phyloP scores from a whole-genome alignment of 35 echinoderm and acorn worm genomes.

The Patiria miniata region DNA sequence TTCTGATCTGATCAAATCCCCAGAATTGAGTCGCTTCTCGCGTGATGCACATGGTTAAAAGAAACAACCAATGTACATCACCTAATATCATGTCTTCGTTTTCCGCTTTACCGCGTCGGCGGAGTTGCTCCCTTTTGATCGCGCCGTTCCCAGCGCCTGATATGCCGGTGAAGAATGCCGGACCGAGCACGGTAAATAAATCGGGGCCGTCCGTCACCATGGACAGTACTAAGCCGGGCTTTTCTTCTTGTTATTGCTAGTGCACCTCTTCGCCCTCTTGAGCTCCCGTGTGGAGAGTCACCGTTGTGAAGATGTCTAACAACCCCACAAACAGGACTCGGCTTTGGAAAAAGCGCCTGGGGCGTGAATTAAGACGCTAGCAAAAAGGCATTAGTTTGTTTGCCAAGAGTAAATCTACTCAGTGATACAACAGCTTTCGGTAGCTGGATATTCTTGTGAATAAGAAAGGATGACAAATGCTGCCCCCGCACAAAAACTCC shows the following conservation, averaged over 20 bases:
- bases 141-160: not conserved
- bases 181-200: not conserved
- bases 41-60: not conserved
- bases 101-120: conserved; percentile 5
- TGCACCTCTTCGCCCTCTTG: not conserved
- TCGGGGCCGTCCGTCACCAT: not conserved
- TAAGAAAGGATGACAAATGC: not conserved
- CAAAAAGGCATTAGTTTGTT: conserved; percentile 31
- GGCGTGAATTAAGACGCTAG: conserved; percentile 15
- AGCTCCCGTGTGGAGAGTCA: not conserved
- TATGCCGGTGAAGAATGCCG: not conserved
- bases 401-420: conserved; percentile 16
- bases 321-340: conserved; percentile 2
- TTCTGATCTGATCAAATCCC: not conserved
- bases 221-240: not conserved
- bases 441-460: not conserved
- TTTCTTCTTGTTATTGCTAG: not conserved
- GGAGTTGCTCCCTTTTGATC: not conserved
- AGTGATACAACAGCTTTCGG: not conserved
- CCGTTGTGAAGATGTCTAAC: conserved; percentile 1
- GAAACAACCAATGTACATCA: not conserved
- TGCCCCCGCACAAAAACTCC: not conserved
- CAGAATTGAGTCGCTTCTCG: not conserved
- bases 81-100: conserved; percentile 16
- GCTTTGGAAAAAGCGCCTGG: not conserved